Conservation (phyloP, 2,888 invertebrate genomes). For the Dorcus hopei region DNA sequence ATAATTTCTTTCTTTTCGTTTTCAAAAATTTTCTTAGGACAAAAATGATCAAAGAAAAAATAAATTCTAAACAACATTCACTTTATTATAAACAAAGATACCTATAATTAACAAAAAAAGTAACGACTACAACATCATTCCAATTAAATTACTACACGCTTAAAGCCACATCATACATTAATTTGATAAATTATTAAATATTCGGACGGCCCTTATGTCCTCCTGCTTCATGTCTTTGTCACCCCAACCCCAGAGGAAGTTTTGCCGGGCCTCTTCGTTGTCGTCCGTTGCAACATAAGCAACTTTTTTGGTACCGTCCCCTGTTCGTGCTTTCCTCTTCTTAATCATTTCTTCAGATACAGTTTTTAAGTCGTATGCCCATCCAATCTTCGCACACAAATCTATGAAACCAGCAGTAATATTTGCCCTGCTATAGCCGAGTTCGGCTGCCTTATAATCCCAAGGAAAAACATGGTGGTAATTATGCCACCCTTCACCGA, state of each 20-base stretch:
- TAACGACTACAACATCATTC: no score
- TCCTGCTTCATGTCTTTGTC: constrained; percentile 58
- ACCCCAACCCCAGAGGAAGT: constrained; percentile 60
- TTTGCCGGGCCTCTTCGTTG: constrained; percentile 46
- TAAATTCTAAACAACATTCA: no score
- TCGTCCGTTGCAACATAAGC: not conserved
- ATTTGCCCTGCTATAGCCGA: constrained; percentile 56
- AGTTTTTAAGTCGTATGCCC: constrained; percentile 75
- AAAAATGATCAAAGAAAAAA: no score
- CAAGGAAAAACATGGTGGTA: constrained; percentile 74
- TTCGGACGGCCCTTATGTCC: not conserved
- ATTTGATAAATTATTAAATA: not conserved
- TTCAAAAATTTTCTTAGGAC: no score
- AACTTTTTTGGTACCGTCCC: constrained; percentile 52
- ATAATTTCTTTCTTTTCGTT: no score
- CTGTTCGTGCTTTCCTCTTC: constrained; percentile 55
- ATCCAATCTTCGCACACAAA: constrained; percentile 72
- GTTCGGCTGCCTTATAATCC: constrained; percentile 58
- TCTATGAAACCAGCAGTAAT: constrained; percentile 79
- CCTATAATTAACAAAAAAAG: no score
- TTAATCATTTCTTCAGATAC: constrained; percentile 58
- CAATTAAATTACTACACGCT: no score
- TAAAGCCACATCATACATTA: no score
- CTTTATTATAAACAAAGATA: no score
- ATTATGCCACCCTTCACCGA: constrained; percentile 86